These are phyloP conservation scores for Morone chrysops DNA, from an alignment of 2,113 vertebrate species.

Conservation along the genomic window DNA sequence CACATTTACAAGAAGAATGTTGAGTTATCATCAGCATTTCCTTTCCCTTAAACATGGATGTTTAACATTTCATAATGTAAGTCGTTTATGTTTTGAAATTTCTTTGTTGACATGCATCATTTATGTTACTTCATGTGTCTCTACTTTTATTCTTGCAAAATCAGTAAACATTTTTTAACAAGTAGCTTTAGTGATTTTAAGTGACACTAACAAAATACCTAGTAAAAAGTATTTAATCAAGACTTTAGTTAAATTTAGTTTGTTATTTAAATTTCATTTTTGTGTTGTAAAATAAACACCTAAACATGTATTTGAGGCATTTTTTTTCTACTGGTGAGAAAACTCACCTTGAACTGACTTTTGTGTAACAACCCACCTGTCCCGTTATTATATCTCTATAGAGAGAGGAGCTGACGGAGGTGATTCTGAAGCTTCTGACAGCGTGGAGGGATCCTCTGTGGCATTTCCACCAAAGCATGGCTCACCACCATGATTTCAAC, in stretches of 20 bases:
- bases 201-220: no score
- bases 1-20: background rate
- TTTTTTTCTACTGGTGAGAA: no score
- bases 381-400: constrained; percentile 33
- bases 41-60: background rate
- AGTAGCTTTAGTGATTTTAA: no score
- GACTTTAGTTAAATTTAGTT: no score
- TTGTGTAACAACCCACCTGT: background rate
- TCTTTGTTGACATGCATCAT: background rate
- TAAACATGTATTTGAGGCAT: no score
- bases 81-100: background rate
- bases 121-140: background rate
- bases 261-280: no score
- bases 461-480: constrained; percentile 84
- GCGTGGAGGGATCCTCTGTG: constrained; percentile 88
- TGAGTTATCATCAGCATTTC: background rate
- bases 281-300: no score
- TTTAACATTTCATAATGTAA: background rate
- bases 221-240: no score
- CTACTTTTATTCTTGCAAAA: no score
- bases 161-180: no score
- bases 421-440: constrained; percentile 86
- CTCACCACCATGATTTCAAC: constrained; percentile 78
- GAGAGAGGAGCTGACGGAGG: constrained; percentile 85
- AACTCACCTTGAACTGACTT: background rate